Evolutionary conservation across 2,888 invertebrate species (phyloP).

Genomic region (Mesorhabditis spiculigera): DNA sequence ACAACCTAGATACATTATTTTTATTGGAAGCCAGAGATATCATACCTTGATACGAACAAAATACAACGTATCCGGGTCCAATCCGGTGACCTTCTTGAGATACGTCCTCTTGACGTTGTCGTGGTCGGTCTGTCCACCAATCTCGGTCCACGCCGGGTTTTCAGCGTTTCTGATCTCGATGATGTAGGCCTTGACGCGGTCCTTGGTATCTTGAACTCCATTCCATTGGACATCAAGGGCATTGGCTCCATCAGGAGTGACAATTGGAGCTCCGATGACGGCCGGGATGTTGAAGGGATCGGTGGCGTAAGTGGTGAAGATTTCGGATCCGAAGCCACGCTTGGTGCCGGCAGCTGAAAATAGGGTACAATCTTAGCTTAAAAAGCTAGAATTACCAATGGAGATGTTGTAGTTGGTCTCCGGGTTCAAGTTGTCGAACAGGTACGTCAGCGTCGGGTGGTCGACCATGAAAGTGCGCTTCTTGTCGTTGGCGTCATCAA

Average conservation of each 20-base stretch:
- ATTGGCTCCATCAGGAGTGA: conserved; percentile 53
- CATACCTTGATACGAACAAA: conserved; percentile 59
- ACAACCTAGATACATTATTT: conserved; percentile 38
- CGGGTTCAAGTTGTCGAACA: conserved; percentile 53
- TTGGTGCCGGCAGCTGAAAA: conserved; percentile 40
- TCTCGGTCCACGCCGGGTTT: conserved; percentile 53
- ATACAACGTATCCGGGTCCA: conserved; percentile 61
- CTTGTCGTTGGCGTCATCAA: conserved; percentile 46
- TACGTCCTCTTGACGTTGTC: conserved; percentile 50
- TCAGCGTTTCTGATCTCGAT: conserved; percentile 46
- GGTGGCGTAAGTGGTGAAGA: conserved; percentile 53
- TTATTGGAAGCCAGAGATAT: neutral
- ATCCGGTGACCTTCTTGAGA: conserved; percentile 57
- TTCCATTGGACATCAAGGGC: conserved; percentile 56
- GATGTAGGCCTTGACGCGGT: conserved; percentile 48
- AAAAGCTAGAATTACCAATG: conserved; percentile 28
- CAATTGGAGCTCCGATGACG: conserved; percentile 38
- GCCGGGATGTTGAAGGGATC: conserved; percentile 56
- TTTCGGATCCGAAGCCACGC: conserved; percentile 55
- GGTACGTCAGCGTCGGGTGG: conserved; percentile 49
- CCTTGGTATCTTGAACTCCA: conserved; percentile 50
- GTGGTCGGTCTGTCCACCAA: conserved; percentile 48
- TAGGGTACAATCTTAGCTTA: conserved; percentile 13
- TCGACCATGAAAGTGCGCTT: conserved; percentile 41
- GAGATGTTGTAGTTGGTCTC: conserved; percentile 58